A percentile compares a stretch with the other conserved stretches of the same genome.
Conservation (phyloP, 2,797 vertebrate species). For the Margarornis squamiger region DNA sequence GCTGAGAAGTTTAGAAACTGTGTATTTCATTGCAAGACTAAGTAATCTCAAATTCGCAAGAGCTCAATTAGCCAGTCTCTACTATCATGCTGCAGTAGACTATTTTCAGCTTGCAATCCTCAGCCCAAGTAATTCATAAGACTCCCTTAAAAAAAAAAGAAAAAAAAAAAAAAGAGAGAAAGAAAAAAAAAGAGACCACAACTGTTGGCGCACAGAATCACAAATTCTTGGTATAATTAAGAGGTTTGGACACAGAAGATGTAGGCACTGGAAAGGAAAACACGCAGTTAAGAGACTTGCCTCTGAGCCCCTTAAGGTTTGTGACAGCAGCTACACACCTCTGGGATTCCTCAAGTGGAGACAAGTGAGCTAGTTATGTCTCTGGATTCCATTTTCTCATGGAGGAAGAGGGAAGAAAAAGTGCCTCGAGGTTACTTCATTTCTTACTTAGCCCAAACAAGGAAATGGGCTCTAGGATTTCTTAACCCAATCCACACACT, state of each 20-base stretch:
- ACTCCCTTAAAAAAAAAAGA: background rate
- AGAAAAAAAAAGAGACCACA: background rate
- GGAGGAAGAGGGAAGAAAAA: background rate
- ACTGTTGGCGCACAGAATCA: background rate
- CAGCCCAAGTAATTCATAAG: background rate
- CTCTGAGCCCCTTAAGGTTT: background rate
- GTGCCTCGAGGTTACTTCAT: background rate
- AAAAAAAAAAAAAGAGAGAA: too few species aligned
- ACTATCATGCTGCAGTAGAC: background rate
- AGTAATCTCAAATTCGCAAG: background rate
- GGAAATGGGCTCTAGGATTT: background rate
- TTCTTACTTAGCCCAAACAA: background rate
- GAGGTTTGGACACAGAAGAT: background rate
- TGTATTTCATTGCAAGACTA: background rate
- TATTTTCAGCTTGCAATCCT: background rate
- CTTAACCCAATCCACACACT: background rate
- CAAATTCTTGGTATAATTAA: background rate
- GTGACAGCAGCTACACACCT: background rate
- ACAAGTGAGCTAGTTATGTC: background rate
- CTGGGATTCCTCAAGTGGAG: background rate
- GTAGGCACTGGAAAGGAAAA: background rate
- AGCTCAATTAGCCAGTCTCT: background rate
- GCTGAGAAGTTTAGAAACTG: background rate
- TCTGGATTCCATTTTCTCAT: background rate
- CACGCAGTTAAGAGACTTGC: background rate